Base-by-base conservation (phyloP, 2,888 invertebrate genomes). In the Leucozona laternaria region DNA sequence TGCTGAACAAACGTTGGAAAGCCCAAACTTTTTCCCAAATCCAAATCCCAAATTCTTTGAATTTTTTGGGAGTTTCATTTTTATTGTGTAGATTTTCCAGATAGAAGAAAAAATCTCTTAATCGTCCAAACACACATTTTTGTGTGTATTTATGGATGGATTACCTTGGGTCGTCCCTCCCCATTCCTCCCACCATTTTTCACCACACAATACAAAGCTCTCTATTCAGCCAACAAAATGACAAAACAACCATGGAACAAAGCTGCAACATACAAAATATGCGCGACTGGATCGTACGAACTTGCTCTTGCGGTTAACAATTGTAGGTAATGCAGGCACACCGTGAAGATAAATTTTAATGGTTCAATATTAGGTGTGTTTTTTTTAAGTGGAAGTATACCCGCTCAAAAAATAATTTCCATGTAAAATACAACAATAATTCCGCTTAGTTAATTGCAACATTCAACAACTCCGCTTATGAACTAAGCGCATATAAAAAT, bases 221-320 rank as follows among this genome's bases (percentile, higher is more conserved):
- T 37, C 37, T 7, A 60, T 37, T 55, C n/a, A n/a, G 55, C 34
- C 20, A 43, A 43, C 60, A 40, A 40, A 60, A 20, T 40, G 22
- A 43, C 40, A 43, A 40, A 62, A 60, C 53, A 79, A 72, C 45
- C 31, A 71, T 71, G 31, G 37, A 64, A 79, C 62, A 79, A 45
- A 37, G 43, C 55, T 79, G 22, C 64, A 71, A 79, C 62, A 71
- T 43, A 31, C 45, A 64, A 64, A n/a, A n/a, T n/a, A n/a, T n/a
- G n/a, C n/a, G n/a, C n/a, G n/a, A n/a, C n/a, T n/a, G n/a, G n/a
- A n/a, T n/a, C n/a, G n/a, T n/a, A n/a, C n/a, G n/a, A n/a, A n/a
- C n/a, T n/a, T n/a, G n/a, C n/a, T n/a, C n/a, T n/a, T n/a, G n/a
- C n/a, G n/a, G n/a, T n/a, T n/a, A n/a, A n/a, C n/a, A n/a, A n/a